Percentiles rank a stretch among this genome's conserved stretches.
phyloP scores from a whole-genome alignment of 2,888 invertebrate genomes.

The Melanotus villosus region DNA sequence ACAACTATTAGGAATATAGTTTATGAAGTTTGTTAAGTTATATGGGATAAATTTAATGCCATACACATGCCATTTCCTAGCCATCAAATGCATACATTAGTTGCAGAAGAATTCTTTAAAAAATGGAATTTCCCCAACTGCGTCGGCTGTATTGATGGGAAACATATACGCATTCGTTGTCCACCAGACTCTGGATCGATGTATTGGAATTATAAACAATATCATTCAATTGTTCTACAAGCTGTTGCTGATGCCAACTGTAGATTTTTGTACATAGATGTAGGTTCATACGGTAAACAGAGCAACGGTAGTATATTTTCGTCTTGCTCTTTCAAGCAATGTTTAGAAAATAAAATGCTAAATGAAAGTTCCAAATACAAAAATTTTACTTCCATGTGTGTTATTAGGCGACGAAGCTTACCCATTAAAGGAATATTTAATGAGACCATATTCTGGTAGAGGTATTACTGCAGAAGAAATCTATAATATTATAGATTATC shows the following conservation, averaged over 20 bases:
- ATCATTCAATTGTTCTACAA: too few species aligned
- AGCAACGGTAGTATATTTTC: conserved; percentile 24
- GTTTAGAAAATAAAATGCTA: conserved; percentile 6
- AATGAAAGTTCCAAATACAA: background rate
- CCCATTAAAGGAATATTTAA: conserved; percentile 8
- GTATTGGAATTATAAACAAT: too few species aligned
- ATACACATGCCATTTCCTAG: too few species aligned
- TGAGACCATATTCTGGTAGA: too few species aligned
- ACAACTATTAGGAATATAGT: too few species aligned
- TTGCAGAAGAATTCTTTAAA: conserved; percentile 11
- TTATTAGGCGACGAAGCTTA: conserved; percentile 20
- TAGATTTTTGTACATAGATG: too few species aligned
- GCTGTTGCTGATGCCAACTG: too few species aligned
- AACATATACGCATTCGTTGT: too few species aligned
- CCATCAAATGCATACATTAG: background rate
- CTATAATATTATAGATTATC: too few species aligned
- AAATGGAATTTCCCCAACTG: conserved; percentile 27
- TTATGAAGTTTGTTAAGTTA: conserved; percentile 4
- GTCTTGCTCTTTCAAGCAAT: background rate
- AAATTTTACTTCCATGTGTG: conserved; percentile 3
- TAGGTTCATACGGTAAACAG: conserved; percentile 16
- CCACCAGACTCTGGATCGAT: too few species aligned
- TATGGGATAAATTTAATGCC: conserved; percentile 25
- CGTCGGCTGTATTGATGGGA: too few species aligned
- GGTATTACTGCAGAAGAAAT: too few species aligned